phyloP scores from a whole-genome alignment of 2,888 invertebrate species.

The Eupithecia pulchellata region DNA sequence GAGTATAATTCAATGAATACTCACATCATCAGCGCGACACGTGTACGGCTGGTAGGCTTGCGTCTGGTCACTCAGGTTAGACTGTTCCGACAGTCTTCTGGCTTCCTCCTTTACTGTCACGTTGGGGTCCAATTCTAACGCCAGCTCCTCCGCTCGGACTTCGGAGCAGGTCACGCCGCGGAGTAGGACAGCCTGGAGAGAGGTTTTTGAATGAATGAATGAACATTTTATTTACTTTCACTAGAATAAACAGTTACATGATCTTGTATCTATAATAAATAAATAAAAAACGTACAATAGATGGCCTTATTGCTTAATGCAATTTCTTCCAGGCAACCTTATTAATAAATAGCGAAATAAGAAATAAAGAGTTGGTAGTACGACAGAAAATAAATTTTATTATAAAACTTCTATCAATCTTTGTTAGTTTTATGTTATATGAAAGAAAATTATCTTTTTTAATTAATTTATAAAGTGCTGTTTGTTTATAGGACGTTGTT shows the following conservation, averaged over 20 bases:
- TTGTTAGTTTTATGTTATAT: no score
- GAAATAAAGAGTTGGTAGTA: no score
- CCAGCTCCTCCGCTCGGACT: constrained; percentile 76
- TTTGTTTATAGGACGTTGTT: not conserved
- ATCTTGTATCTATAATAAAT: no score
- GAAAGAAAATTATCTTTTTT: no score
- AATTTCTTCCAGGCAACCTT: no score
- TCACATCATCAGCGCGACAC: constrained; percentile 72
- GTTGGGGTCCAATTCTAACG: constrained; percentile 76
- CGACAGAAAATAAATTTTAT: no score
- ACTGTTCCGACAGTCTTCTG: constrained; percentile 79
- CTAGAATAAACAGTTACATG: no score
- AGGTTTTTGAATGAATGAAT: not conserved
- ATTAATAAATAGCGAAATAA: no score
- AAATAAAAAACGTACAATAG: no score
- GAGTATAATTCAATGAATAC: constrained; percentile 21
- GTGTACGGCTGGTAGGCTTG: constrained; percentile 79
- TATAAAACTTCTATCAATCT: no score
- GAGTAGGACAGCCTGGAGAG: constrained; percentile 72
- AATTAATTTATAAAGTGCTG: not conserved
- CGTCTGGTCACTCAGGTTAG: constrained; percentile 78
- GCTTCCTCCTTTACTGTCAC: constrained; percentile 82
- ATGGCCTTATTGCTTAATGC: no score
- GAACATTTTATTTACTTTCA: not conserved
- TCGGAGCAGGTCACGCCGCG: constrained; percentile 81